Conservation (phyloP, 2,113 vertebrate genomes). For the Calyptommatus sinebrachiatus region DNA sequence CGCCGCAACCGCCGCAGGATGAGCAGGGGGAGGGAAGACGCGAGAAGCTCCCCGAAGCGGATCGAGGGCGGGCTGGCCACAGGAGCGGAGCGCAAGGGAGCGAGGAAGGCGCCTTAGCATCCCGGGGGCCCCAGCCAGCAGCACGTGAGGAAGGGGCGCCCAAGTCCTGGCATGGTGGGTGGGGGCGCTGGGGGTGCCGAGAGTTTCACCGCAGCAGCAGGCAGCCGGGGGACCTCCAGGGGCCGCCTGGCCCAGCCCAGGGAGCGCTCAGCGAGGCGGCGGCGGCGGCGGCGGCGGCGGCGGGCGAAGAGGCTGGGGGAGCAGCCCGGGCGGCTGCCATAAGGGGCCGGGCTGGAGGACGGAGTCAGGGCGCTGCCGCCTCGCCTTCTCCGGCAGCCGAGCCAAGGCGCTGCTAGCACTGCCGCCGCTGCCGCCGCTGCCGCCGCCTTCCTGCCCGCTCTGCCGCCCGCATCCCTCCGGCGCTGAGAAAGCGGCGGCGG, state of each 20-base stretch:
- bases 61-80: not conserved
- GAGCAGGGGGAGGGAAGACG: not conserved
- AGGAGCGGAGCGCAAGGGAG: not conserved
- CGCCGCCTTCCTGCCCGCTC: conserved; percentile 30
- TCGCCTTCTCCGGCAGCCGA: not conserved
- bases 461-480: conserved; percentile 42
- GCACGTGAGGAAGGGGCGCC: conserved; percentile 16
- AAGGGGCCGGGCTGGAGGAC: conserved; percentile 17
- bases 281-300: not conserved
- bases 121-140: conserved; percentile 35
- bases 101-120: conserved; percentile 25
- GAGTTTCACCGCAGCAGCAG: not conserved
- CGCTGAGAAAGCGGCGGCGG: conserved; percentile 38
- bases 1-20: conserved; percentile 44
- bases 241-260: not conserved
- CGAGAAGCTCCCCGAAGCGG: conserved; percentile 14
- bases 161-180: not conserved
- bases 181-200: not conserved
- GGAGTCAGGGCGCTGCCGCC: not conserved
- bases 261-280: not conserved
- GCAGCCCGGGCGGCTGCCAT: conserved; percentile 22
- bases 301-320: not conserved
- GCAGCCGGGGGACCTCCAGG: not conserved
- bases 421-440: conserved; percentile 32
- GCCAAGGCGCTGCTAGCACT: conserved; percentile 16